A percentile compares a stretch with the other conserved stretches of the same genome.
Conservation (phyloP, 2,113 vertebrate species). For the Colinus virginianus region DNA sequence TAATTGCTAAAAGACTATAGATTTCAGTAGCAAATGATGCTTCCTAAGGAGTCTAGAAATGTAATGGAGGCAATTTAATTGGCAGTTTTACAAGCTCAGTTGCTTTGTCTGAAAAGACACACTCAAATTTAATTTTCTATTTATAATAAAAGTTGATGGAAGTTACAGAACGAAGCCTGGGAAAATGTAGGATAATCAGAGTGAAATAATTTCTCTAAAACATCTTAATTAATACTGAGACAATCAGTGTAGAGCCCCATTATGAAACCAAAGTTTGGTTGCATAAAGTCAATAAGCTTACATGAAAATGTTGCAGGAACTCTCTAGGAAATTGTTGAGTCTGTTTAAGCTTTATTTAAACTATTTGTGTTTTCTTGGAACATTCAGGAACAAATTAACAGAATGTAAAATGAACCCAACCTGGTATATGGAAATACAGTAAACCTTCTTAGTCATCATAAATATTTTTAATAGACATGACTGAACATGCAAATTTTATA, state of each 20-base stretch:
- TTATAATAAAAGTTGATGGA: not conserved
- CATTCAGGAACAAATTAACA: not conserved
- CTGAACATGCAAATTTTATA: not conserved
- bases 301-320: not conserved
- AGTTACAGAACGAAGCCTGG: not conserved
- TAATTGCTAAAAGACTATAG: not conserved
- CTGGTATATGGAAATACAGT: not conserved
- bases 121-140: not conserved
- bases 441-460: not conserved
- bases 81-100: not conserved
- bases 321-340: not conserved
- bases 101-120: not conserved
- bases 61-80: not conserved
- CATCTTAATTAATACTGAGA: not conserved
- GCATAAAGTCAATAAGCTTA: not conserved
- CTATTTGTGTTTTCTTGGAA: not conserved
- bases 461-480: not conserved
- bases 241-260: not conserved
- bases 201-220: not conserved
- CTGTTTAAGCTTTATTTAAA: not conserved
- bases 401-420: not conserved
- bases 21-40: not conserved
- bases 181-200: not conserved
- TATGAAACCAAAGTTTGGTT: not conserved
- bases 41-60: not conserved